These are phyloP conservation scores for Diadema setosum DNA, from an alignment of 35 echinoderm and acorn worm genomes.

Conservation along the genomic window DNA sequence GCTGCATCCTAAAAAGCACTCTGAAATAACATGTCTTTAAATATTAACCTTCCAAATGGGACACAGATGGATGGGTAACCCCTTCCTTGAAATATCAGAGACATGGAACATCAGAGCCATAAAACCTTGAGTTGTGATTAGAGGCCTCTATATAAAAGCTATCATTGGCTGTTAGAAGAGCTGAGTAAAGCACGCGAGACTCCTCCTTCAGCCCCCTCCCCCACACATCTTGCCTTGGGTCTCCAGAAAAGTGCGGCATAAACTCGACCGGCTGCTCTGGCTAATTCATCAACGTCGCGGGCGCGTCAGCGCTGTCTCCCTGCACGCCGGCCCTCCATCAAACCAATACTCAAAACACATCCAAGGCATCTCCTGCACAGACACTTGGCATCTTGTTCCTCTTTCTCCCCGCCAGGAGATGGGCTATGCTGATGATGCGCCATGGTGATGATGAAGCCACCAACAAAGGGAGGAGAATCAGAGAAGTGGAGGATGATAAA, in stretches of 20 bases:
- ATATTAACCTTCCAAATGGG: slow-evolving; percentile 4
- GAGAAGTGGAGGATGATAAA: not conserved
- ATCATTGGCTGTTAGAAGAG: not conserved
- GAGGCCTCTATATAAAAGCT: not conserved
- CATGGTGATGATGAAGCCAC: not conserved
- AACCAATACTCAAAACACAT: too few species aligned
- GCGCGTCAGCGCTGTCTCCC: not conserved
- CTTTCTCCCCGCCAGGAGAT: too few species aligned
- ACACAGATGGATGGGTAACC: not conserved
- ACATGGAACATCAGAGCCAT: not conserved
- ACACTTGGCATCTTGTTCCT: too few species aligned
- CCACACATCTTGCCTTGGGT: too few species aligned
- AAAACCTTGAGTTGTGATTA: not conserved
- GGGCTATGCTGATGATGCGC: too few species aligned
- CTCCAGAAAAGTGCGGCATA: not conserved
- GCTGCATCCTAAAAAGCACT: not conserved
- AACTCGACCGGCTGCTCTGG: not conserved
- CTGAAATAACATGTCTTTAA: not conserved
- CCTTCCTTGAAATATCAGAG: not conserved
- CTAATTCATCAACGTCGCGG: slow-evolving; percentile 2
- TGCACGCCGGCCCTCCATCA: not conserved
- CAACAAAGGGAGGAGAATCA: not conserved
- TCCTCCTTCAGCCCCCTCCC: not conserved
- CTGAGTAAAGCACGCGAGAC: not conserved
- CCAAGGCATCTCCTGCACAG: too few species aligned